Evolutionary conservation across 1,140 invertebrate genomes (phyloP), one percentile per base, ranked within the genome.

Genomic region (Thalassaphorura encarpata): DNA sequence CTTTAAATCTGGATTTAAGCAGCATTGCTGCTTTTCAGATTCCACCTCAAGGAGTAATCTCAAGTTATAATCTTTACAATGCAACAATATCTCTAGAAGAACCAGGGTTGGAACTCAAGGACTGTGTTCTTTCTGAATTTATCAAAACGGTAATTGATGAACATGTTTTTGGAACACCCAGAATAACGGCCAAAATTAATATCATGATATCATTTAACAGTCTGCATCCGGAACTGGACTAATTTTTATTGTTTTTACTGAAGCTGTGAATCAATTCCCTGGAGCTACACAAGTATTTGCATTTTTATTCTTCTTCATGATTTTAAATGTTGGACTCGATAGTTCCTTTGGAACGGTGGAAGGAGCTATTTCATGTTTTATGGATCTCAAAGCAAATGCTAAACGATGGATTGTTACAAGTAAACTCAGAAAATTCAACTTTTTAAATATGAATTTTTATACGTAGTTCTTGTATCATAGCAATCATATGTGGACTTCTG

Each of bases 181-280:
- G n/a, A n/a, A n/a, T n/a, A n/a, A n/a, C n/a, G n/a, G n/a, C n/a
- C n/a, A n/a, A n/a, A n/a, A n/a, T n/a, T n/a, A n/a, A n/a, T n/a
- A n/a, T n/a, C n/a, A n/a, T n/a, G n/a, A n/a, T n/a, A n/a, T n/a
- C n/a, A n/a, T n/a, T 67, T 4, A 13, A 33, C 23, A 51, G 48
- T 51, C 48, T 4, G 48, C 48, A 36, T 51, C 48, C 3, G 91
- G 91, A 3, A 92, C 90, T 1, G 92, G 92, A 2, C 72, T 96
- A 28, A 91, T 91, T 0, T 96, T 96, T 66, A 93, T 96, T 31
- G 91, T 93, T 42, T 96, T 95, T 72, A 94, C 92, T 1, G 89
- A 95, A 72, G 92, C 91, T 0, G 92, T 96, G 58, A 89, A 93
- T 71, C 89, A 95, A 72, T 93, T 96, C 71, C 91, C 91, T 0